A percentile compares a stretch with the other conserved stretches of the same genome.
Conservation (phyloP, 2,113 vertebrate genomes). For the Aix galericulata region DNA sequence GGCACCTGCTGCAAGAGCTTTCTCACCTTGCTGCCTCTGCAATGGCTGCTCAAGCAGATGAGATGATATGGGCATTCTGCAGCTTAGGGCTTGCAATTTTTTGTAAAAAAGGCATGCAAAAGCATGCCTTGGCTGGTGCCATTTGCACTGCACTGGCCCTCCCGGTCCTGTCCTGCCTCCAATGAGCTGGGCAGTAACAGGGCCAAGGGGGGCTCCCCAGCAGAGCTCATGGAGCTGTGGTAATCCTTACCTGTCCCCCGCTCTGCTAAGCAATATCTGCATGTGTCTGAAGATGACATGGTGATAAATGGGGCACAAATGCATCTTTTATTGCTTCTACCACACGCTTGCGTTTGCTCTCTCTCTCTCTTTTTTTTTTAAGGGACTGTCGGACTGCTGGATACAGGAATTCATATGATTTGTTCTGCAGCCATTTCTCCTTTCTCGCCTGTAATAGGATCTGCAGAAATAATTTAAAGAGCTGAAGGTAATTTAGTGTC, state of each 20-base stretch:
- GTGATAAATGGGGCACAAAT: conserved; percentile 71
- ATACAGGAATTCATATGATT: conserved; percentile 83
- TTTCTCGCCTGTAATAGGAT: conserved; percentile 84
- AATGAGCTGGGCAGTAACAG: not conserved
- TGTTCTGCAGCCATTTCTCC: conserved; percentile 81
- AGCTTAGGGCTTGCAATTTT: rapidly evolving
- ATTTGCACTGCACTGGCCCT: not conserved
- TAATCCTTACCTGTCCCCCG: not conserved
- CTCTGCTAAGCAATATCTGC: conserved; percentile 23
- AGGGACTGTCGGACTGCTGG: conserved; percentile 69
- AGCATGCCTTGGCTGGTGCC: not conserved
- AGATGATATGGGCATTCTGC: rapidly evolving
- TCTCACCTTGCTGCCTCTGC: not conserved
- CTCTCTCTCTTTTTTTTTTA: not conserved
- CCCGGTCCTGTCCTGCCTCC: not conserved
- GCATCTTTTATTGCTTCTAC: conserved; percentile 75
- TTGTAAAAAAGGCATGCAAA: not conserved
- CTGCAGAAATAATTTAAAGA: conserved; percentile 90
- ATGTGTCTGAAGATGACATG: conserved; percentile 30
- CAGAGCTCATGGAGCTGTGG: not conserved
- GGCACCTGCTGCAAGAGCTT: not conserved
- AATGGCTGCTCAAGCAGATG: rapidly evolving
- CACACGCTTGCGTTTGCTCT: not conserved
- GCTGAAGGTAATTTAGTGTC: conserved; percentile 87
- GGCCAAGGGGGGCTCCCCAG: not conserved